Base-by-base conservation (phyloP, 1,140 invertebrate genomes). In the Coptotermes formosanus region DNA sequence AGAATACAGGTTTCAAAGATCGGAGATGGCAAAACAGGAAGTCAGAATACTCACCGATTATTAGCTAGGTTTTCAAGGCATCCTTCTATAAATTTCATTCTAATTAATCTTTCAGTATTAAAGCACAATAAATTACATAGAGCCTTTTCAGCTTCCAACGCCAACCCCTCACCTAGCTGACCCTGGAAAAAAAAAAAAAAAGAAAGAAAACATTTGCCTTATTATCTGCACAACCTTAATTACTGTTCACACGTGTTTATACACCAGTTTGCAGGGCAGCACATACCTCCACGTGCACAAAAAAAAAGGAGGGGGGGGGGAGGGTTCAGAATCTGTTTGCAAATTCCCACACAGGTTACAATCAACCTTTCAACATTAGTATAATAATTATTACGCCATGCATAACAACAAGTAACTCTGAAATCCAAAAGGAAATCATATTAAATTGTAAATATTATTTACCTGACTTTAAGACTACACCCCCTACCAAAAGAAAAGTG, bases 81-180 rank as follows among this genome's bases (percentile, higher is more conserved):
- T 1, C 97, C 97, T 91, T 98, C 97, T 89, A 99, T 98, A 89
- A 99, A 98, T 92, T 98, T 98, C 89, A 97, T 97, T 55, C 96
- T 93, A 85, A 98, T 97, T 82, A 95, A 92, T 87, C 96, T 95
- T 89, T 98, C 96, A 59, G 96, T 96, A 89, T 96, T 97, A 88
- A 96, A 98, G 89, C 97, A 98, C 2, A 99, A 92, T 4, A 98
- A 91, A 88, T 96, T 97, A 88, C 96, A 97, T 0, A 98, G 90
- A 2, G 96, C 96, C 89, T 98, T 98, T 90, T 98, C 97, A 16
- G 97, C 97, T 92, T 98, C 97, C 9, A 96, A 89, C 1, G 96
- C 97, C 48, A 98, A 90, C 16, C 97, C 97, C 91, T 98, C 97
- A 0, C 96, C 95, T 0, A 99, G 90, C 89, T 96, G 94, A 86